These are phyloP conservation scores for Dromiciops gliroides DNA, from an alignment of 2,113 vertebrate species.

Conservation along the genomic window DNA sequence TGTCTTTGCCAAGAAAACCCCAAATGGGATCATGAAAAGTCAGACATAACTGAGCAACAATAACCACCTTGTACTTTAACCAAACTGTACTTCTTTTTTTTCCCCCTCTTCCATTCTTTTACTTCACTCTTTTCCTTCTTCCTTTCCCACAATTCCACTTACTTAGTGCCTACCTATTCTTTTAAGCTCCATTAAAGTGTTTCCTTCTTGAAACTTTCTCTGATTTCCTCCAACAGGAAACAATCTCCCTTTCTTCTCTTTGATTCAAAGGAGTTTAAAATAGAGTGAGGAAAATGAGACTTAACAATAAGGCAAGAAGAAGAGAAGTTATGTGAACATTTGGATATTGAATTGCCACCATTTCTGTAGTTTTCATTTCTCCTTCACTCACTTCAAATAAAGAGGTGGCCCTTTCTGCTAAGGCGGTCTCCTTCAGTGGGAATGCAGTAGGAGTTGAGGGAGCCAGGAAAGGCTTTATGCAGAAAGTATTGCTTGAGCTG, in stretches of 20 bases:
- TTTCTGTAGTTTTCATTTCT: background rate
- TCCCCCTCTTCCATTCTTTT: background rate
- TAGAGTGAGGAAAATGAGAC: background rate
- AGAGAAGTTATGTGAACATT: background rate
- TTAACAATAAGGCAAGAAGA: background rate
- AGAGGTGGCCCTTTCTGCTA: background rate
- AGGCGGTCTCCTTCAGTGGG: background rate
- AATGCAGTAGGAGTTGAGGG: background rate
- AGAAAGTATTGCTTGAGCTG: background rate
- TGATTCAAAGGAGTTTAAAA: background rate
- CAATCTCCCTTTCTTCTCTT: background rate
- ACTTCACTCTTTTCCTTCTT: background rate
- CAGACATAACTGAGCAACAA: no score
- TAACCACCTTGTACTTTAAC: background rate
- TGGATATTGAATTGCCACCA: background rate
- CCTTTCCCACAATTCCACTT: background rate
- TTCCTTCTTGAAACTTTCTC: background rate
- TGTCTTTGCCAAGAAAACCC: background rate
- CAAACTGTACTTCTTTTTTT: background rate
- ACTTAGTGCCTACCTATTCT: background rate
- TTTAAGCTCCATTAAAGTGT: background rate
- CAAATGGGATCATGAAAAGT: no score
- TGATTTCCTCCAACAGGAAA: background rate
- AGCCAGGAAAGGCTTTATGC: background rate
- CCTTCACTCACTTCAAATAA: no score